Evolutionary conservation across 2,113 vertebrate genomes (phyloP).

Genomic region (Ursus arctos): DNA sequence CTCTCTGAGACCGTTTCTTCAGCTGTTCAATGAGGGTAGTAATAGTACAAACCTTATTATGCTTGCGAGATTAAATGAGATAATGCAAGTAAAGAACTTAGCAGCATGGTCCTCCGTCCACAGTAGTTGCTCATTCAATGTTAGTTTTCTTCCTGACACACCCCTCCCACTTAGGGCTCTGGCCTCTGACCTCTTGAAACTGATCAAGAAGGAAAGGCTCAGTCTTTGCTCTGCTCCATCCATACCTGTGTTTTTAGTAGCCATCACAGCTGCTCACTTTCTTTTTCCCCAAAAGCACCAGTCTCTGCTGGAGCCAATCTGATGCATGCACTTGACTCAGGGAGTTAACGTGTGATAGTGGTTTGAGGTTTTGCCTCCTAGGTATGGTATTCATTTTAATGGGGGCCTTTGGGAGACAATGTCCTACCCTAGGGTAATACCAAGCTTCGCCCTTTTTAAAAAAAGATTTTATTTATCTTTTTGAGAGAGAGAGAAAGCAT

Average conservation of each 20-base stretch:
- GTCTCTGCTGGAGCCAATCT: conserved; percentile 26
- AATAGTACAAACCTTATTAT: background rate
- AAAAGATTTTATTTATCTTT: too few species aligned
- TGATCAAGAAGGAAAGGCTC: conserved; percentile 41
- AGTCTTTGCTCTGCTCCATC: conserved; percentile 7
- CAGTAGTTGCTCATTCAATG: background rate
- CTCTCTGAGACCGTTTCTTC: conserved; percentile 8
- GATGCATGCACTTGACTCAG: conserved; percentile 1
- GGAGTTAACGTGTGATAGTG: background rate
- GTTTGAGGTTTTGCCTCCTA: conserved; percentile 32
- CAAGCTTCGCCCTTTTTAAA: background rate
- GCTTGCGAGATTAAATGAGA: conserved; percentile 4
- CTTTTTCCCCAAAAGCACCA: background rate
- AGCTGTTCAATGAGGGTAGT: background rate
- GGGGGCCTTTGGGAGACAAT: background rate
- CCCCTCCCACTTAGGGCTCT: background rate
- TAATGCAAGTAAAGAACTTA: background rate
- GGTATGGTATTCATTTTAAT: background rate
- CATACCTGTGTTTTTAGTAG: conserved; percentile 29
- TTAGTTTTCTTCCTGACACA: conserved; percentile 19
- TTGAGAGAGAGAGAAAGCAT: too few species aligned
- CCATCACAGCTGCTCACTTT: background rate
- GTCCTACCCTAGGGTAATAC: background rate
- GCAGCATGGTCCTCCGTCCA: background rate
- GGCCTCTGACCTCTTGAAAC: background rate